phyloP scores from a whole-genome alignment of 2,888 invertebrate species.

The Cheilosia vernalis region DNA sequence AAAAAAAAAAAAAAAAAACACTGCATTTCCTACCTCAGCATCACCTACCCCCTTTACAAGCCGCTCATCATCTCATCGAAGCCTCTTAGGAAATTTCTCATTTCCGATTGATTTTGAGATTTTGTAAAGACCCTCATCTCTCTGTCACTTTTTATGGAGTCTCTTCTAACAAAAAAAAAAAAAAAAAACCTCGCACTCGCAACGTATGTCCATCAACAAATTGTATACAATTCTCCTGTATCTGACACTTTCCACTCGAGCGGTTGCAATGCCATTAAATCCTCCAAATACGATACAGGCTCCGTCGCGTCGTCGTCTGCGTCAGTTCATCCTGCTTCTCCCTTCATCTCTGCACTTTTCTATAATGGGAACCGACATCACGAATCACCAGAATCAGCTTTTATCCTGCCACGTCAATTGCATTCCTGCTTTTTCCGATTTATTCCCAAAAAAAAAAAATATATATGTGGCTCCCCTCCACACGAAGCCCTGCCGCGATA shows the following conservation, averaged over 20 bases:
- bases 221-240: constrained; percentile 62
- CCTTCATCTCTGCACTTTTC: constrained; percentile 35
- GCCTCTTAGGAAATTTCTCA: neutral
- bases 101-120: constrained; percentile 59
- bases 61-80: neutral
- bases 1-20: no score
- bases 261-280: constrained; percentile 73
- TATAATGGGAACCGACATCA: constrained; percentile 69
- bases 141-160: constrained; percentile 1
- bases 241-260: constrained; percentile 74
- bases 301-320: constrained; percentile 1
- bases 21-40: no score
- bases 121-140: constrained; percentile 6
- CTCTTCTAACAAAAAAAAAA: constrained; percentile 49
- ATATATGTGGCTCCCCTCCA: constrained; percentile 30
- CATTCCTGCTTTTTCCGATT: constrained; percentile 60
- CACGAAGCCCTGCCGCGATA: constrained; percentile 27
- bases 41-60: no score
- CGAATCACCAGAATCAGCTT: constrained; percentile 69
- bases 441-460: constrained; percentile 41
- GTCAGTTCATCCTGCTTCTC: constrained; percentile 36
- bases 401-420: constrained; percentile 74
- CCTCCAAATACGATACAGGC: constrained; percentile 54
- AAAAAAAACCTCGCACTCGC: constrained; percentile 63
- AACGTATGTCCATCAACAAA: constrained; percentile 63